phyloP scores from a whole-genome alignment of 2,888 invertebrate genomes.

The Megalurothrips usitatus region DNA sequence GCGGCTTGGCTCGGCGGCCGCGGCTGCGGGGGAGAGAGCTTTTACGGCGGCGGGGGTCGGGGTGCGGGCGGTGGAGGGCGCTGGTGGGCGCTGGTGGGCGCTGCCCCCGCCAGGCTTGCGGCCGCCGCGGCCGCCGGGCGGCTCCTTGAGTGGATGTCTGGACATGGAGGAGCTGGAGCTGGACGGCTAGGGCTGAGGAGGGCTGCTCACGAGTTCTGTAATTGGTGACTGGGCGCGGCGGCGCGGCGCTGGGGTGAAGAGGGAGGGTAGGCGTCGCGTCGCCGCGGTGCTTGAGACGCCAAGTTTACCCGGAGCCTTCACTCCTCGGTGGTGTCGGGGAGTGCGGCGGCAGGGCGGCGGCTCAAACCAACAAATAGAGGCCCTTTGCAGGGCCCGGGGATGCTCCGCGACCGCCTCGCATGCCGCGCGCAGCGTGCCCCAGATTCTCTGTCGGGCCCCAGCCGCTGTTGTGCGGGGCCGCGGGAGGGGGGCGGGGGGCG shows the following conservation, averaged over 20 bases:
- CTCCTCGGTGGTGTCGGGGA: background rate
- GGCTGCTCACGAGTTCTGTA: background rate
- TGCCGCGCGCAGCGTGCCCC: too few species aligned
- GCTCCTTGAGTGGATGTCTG: background rate
- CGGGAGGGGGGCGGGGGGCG: background rate
- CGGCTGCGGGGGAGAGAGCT: background rate
- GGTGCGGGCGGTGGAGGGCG: background rate
- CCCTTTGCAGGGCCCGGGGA: too few species aligned
- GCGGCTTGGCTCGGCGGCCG: background rate
- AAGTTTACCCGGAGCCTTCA: background rate
- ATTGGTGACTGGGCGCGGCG: background rate
- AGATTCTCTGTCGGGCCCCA: background rate
- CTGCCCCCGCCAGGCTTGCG: background rate
- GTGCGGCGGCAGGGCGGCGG: too few species aligned
- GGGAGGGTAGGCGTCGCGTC: too few species aligned
- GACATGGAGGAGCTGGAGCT: background rate
- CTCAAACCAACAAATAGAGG: too few species aligned
- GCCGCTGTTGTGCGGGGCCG: background rate
- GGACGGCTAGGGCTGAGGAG: background rate
- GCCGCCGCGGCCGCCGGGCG: background rate
- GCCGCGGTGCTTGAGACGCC: background rate
- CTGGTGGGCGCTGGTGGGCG: background rate
- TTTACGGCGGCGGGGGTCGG: background rate
- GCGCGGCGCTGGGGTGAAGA: background rate
- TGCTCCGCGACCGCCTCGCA: too few species aligned